A percentile compares a stretch with the other conserved stretches of the same genome.
Conservation (phyloP, 2,888 invertebrate genomes). For the Catonia carolina region DNA sequence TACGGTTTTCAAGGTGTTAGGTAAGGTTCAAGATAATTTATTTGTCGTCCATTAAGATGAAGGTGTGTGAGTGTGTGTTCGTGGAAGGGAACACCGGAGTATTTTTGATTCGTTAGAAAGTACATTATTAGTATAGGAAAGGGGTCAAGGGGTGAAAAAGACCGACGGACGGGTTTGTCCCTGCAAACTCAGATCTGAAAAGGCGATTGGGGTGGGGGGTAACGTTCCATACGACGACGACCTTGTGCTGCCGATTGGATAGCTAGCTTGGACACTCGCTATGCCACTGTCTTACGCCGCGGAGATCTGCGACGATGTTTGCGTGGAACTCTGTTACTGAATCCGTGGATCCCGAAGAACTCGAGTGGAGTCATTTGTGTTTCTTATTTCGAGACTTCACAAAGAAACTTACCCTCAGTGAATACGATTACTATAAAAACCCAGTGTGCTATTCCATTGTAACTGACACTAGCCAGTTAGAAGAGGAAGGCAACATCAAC, state of each 20-base stretch:
- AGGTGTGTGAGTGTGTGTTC: too few relatives aligned
- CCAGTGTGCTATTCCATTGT: constrained; percentile 55
- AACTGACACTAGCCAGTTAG: constrained; percentile 35
- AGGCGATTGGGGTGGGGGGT: background rate
- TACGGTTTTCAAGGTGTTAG: too few relatives aligned
- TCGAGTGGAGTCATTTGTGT: constrained; percentile 49
- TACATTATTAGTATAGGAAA: too few relatives aligned
- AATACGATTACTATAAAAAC: constrained; percentile 53
- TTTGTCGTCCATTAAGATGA: too few relatives aligned
- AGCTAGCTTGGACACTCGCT: background rate
- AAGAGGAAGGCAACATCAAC: constrained; percentile 40
- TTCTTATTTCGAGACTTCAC: constrained; percentile 48
- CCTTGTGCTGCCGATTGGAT: background rate
- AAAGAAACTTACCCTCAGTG: constrained; percentile 59
- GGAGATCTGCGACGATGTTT: background rate
- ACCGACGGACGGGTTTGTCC: too few relatives aligned
- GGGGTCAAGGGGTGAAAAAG: too few relatives aligned
- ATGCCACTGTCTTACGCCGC: background rate
- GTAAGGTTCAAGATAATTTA: too few relatives aligned
- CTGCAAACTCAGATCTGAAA: background rate
- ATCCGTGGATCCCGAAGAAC: constrained; percentile 43
- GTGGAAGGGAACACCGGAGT: too few relatives aligned
- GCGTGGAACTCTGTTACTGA: constrained; percentile 17
- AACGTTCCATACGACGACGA: background rate
- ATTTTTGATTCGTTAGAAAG: too few relatives aligned